A percentile compares a stretch with the other conserved stretches of the same genome.
Conservation (phyloP, 2,113 vertebrate species). For the Microcebus ravelobensis region DNA sequence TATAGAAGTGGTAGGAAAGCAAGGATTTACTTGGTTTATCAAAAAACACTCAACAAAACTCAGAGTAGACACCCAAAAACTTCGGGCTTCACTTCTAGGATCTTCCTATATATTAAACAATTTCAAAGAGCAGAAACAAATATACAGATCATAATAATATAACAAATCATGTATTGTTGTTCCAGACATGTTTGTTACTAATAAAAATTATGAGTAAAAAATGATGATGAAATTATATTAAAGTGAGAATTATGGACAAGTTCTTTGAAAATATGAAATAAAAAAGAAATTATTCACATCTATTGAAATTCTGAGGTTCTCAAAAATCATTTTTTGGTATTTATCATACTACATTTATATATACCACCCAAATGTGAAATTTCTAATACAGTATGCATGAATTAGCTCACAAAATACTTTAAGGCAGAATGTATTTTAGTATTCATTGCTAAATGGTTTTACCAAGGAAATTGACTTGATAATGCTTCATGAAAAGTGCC, state of each 20-base stretch:
- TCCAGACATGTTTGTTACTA: background rate
- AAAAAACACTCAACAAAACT: background rate
- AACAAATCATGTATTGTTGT: background rate
- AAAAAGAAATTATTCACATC: constrained; percentile 55
- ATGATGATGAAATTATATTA: constrained; percentile 29
- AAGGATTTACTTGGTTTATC: background rate
- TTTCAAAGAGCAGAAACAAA: constrained; percentile 41
- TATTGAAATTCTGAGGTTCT: constrained; percentile 36
- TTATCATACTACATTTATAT: constrained; percentile 43
- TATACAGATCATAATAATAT: background rate
- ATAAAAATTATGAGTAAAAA: constrained; percentile 37
- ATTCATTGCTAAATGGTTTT: constrained; percentile 77
- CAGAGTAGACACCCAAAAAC: background rate
- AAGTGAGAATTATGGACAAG: constrained; percentile 26
- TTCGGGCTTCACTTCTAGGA: background rate
- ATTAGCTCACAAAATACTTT: constrained; percentile 69
- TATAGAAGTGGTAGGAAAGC: background rate
- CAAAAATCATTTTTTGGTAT: constrained; percentile 13
- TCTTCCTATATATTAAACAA: background rate
- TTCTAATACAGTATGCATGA: constrained; percentile 49
- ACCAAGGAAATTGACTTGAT: constrained; percentile 78
- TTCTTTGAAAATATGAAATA: constrained; percentile 48
- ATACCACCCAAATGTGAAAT: background rate
- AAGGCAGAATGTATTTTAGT: constrained; percentile 64
- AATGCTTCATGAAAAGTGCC: constrained; percentile 76